Evolutionary conservation across 1,140 invertebrate species (phyloP), one percentile per base, ranked within the genome.

Genomic region (Mycetomoellerius zeteki): DNA sequence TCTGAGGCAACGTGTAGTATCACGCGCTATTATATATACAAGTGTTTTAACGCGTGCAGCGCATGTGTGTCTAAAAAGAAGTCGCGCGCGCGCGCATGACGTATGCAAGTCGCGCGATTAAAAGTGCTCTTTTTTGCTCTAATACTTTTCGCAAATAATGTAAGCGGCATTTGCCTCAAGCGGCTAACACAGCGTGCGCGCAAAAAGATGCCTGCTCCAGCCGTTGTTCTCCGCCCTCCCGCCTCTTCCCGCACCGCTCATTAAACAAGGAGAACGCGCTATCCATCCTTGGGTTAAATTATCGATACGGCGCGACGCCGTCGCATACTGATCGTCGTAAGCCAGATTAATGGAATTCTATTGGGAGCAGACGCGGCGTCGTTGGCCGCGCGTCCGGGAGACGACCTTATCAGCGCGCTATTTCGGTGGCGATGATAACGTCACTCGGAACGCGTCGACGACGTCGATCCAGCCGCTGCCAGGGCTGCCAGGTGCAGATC

Each of bases 311-410:
- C 73, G 73, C 73, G 56, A 52, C 86, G n/a, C 10, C 80, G 54
- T 81, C 69, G 76, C 85, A 77, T 89, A 60, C 33, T 78, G 87
- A 86, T 90, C 84, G 78, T 87, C 87, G 87, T 87, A 89, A 93
- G 92, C 88, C 90, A 86, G 91, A 93, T 93, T 93, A 93, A 91
- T 92, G 86, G 88, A 92, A 92, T 93, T 92, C 92, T 91, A 90
- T 87, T 88, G 91, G 72, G 91, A 92, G 58, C 72, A 90, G 87
- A 89, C 72, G 85, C 60, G 72, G 88, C 86, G 92, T 93, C 92
- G 92, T 90, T 91, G 92, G 82, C 91, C 92, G 88, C 82, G 71
- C 77, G 92, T 90, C 91, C 91, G 89, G 87, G 90, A 91, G 86
- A 91, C 90, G 92, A 93, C 92, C 92, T 93, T 93, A 93, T 93